Percentiles rank a stretch among this genome's conserved stretches.
phyloP scores from a whole-genome alignment of 2,888 invertebrate species.

The Cepaea hortensis region DNA sequence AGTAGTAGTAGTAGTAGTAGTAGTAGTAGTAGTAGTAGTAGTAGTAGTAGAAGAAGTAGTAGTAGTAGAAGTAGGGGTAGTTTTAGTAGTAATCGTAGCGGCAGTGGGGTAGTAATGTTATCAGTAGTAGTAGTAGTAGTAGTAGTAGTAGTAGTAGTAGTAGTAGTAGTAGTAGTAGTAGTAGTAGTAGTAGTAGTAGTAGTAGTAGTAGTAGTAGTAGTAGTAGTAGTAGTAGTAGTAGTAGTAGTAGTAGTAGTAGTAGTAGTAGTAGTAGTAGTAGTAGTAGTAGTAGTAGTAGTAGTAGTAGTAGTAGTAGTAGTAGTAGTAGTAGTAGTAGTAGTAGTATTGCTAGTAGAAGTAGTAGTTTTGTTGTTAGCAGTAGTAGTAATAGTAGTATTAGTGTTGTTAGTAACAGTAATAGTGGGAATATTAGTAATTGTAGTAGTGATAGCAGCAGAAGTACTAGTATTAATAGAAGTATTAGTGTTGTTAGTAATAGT shows the following conservation, averaged over 20 bases:
- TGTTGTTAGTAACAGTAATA: too few relatives aligned
- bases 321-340: too few relatives aligned
- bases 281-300: conserved; percentile 27
- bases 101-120: too few relatives aligned
- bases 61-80: too few relatives aligned
- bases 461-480: neutral
- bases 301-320: conserved; percentile 12
- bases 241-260: conserved; percentile 12
- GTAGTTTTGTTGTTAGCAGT: too few relatives aligned
- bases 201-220: conserved; percentile 19
- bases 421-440: neutral
- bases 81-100: too few relatives aligned
- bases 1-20: conserved; percentile 20
- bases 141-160: conserved; percentile 21
- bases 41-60: conserved; percentile 12
- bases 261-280: conserved; percentile 9
- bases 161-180: neutral
- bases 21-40: conserved; percentile 22
- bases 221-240: conserved; percentile 19
- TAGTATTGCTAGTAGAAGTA: too few relatives aligned
- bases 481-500: too few relatives aligned
- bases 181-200: conserved; percentile 11
- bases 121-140: too few relatives aligned
- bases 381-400: too few relatives aligned
- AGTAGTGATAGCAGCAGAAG: conserved; percentile 15